Evolutionary conservation across 2,797 vertebrate species (phyloP).

Genomic region (Masticophis lateralis): DNA sequence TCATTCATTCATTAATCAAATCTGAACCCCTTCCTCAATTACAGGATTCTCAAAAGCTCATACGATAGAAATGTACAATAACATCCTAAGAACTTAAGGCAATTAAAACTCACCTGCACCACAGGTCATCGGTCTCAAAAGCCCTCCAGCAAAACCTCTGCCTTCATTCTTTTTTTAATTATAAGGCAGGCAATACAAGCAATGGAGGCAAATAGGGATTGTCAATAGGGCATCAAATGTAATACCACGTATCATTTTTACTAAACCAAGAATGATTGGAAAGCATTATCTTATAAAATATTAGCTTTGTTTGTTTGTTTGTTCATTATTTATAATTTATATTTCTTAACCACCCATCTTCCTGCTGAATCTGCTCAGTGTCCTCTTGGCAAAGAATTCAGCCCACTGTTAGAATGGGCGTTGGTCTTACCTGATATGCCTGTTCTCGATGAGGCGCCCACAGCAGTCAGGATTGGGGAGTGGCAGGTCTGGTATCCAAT

Average conservation of each 20-base stretch:
- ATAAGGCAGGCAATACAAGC: neutral
- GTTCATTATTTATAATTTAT: neutral
- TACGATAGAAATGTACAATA: neutral
- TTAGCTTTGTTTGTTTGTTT: neutral
- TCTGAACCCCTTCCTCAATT: neutral
- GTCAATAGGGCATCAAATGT: neutral
- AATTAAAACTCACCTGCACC: neutral
- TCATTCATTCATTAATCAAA: neutral
- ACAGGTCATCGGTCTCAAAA: neutral
- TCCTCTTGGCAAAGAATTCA: neutral
- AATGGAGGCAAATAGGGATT: neutral
- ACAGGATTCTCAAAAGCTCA: neutral
- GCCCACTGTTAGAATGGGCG: no score
- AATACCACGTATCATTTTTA: neutral
- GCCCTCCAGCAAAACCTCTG: neutral
- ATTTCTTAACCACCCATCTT: neutral
- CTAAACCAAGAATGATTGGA: neutral
- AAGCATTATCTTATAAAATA: neutral
- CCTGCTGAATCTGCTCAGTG: neutral
- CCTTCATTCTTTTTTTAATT: neutral
- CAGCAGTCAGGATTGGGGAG: no score
- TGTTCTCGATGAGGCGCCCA: no score
- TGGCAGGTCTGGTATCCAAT: no score
- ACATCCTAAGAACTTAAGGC: neutral
- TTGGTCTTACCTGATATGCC: no score